Base-by-base conservation (phyloP, 2,888 invertebrate genomes). In the Epinotia bilunana region DNA sequence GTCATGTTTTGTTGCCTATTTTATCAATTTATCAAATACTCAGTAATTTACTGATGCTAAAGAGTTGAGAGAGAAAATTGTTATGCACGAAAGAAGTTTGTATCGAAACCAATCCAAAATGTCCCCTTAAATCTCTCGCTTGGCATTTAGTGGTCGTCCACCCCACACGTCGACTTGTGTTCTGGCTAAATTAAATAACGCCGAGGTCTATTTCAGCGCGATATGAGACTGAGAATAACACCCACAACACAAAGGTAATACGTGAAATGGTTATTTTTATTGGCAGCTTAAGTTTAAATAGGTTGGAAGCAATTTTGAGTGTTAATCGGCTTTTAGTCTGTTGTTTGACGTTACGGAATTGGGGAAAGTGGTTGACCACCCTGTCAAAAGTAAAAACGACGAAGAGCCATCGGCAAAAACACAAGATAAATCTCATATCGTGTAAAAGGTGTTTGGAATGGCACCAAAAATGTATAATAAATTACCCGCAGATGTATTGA, bases 111-210 rank as follows among this genome's bases (percentile, higher is more conserved):
- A 9, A 9, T 9, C 2, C 39, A 9, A 39, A 9, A 39, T 39
- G 39, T 39, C 7, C 7, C 39, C 39, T 7, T 6, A 6, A 33
- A 33, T 23, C 23, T 20, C 20, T 60, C n/a, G 58, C 46, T 46
- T 4, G 46, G 3, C 18, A 33, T 55, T 69, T 16, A 6, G 0
- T 73, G 73, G 68, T 43, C 18, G 0, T 2, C 11, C 53, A 18
- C 1, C 65, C 28, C 70, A 20, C 53, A 33, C n/a, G 39, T 46
- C 70, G 28, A 61, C 43, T 70, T 74, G 53, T 64, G 60, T 63
- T 74, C 74, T 65, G 64, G 58, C 64, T 58, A 74, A 74, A 74
- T 74, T 74, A 74, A 74, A 74, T 74, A 74, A 74, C 11, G 23
- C 58, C 28, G 53, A 28, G 60, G 64, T 70, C 64, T 71, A 74